Evolutionary conservation across 2,113 vertebrate genomes (phyloP).

Genomic region (Felis catus): DNA sequence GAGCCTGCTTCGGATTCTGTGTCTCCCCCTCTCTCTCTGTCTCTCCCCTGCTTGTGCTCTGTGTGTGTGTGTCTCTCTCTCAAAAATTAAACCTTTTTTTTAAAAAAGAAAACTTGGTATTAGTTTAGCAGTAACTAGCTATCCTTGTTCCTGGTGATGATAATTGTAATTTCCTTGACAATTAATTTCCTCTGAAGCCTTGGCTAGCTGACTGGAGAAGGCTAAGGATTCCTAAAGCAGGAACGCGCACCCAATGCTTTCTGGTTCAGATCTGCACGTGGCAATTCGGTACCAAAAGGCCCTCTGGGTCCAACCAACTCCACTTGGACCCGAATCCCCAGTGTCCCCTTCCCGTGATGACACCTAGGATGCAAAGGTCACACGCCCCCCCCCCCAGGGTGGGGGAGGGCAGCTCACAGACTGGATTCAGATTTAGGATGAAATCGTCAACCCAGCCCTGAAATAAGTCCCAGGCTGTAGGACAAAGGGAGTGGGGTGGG

Average conservation of each 20-base stretch:
- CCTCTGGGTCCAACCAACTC: neutral
- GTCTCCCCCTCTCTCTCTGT: too few relatives aligned
- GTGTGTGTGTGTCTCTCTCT: too few relatives aligned
- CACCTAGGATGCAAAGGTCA: too few relatives aligned
- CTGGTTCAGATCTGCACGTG: neutral
- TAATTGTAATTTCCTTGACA: neutral
- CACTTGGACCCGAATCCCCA: neutral
- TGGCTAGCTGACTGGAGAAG: neutral
- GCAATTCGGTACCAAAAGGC: neutral
- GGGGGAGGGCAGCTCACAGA: neutral
- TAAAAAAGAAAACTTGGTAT: neutral
- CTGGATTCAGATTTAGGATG: neutral
- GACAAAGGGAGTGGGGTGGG: accelerated
- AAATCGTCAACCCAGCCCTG: neutral
- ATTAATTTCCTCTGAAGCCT: neutral
- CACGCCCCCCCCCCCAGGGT: neutral
- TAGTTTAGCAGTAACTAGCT: neutral
- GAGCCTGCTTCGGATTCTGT: too few relatives aligned
- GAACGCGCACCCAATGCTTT: neutral
- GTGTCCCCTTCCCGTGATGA: neutral
- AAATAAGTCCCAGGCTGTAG: neutral
- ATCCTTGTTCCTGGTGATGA: neutral
- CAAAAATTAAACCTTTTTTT: too few relatives aligned
- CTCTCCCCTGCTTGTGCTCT: too few relatives aligned
- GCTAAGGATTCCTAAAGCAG: neutral